Evolutionary conservation across 2,113 vertebrate species (phyloP).

Genomic region (Labeo rohita): DNA sequence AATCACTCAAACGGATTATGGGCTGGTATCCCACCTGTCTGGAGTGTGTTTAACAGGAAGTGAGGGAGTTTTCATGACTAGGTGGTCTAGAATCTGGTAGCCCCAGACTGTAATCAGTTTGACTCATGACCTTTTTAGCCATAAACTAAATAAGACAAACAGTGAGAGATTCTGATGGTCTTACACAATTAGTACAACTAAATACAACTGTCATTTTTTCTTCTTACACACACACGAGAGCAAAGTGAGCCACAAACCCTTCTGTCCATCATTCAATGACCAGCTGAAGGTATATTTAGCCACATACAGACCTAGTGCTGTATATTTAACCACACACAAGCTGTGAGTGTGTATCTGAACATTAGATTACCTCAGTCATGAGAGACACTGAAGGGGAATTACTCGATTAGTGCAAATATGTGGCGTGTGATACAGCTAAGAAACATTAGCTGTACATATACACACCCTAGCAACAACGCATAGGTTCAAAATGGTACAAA

Average conservation of each 20-base stretch:
- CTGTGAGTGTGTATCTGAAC: constrained; percentile 54
- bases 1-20: constrained; percentile 43
- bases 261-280: constrained; percentile 28
- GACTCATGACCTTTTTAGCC: constrained; percentile 38
- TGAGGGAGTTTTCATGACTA: constrained; percentile 29
- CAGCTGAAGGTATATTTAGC: constrained; percentile 51
- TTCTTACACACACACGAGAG: not conserved
- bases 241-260: not conserved
- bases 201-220: not conserved
- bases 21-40: constrained; percentile 59
- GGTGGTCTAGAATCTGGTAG: constrained; percentile 35
- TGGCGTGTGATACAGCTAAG: constrained; percentile 71
- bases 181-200: not conserved
- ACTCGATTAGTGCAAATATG: constrained; percentile 75
- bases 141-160: constrained; percentile 40
- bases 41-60: constrained; percentile 1
- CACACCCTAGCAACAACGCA: not conserved
- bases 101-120: constrained; percentile 3
- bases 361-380: constrained; percentile 76
- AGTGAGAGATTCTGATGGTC: constrained; percentile 1
- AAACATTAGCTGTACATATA: constrained; percentile 23
- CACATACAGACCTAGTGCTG: constrained; percentile 22
- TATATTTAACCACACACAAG: constrained; percentile 42
- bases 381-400: constrained; percentile 66
- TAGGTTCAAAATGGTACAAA: not conserved